Conservation (phyloP, 2,888 invertebrate species). For the Chelonus formosanus region DNA sequence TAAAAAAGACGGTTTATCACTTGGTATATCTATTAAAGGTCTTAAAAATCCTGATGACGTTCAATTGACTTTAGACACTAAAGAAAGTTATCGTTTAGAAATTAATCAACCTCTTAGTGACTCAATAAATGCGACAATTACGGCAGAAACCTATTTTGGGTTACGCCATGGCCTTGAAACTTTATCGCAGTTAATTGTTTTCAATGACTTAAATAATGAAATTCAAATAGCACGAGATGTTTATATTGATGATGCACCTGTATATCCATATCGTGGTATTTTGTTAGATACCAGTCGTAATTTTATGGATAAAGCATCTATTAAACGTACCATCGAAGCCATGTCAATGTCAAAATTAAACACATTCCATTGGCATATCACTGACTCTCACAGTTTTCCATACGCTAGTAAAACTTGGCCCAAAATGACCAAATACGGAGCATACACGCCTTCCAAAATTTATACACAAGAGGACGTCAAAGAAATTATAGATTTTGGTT, state of each 20-base stretch:
- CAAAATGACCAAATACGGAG: conserved; percentile 77
- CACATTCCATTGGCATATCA: conserved; percentile 94
- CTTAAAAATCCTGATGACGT: conserved; percentile 41
- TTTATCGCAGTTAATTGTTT: conserved; percentile 73
- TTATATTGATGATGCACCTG: conserved; percentile 78
- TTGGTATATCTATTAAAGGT: conserved; percentile 46
- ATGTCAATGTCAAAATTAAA: conserved; percentile 93
- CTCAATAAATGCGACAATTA: conserved; percentile 67
- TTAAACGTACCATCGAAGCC: conserved; percentile 82
- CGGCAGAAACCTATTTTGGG: conserved; percentile 73
- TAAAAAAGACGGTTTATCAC: conserved; percentile 40
- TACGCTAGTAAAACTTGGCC: conserved; percentile 80
- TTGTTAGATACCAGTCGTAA: conserved; percentile 91
- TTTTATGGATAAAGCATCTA: conserved; percentile 77
- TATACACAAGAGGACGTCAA: conserved; percentile 64
- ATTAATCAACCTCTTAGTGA: conserved; percentile 45
- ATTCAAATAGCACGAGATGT: conserved; percentile 72
- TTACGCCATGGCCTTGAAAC: conserved; percentile 76
- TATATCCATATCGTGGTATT: conserved; percentile 88
- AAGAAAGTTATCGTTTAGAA: conserved; percentile 69
- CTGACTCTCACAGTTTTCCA: conserved; percentile 94
- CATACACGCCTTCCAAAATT: conserved; percentile 78
- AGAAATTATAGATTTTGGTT: conserved; percentile 74
- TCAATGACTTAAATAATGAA: conserved; percentile 72
- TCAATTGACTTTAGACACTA: conserved; percentile 67